Evolutionary conservation across 2,113 vertebrate genomes (phyloP), one percentile per base, ranked within the genome.

Genomic region (Aegotheles bennettii): DNA sequence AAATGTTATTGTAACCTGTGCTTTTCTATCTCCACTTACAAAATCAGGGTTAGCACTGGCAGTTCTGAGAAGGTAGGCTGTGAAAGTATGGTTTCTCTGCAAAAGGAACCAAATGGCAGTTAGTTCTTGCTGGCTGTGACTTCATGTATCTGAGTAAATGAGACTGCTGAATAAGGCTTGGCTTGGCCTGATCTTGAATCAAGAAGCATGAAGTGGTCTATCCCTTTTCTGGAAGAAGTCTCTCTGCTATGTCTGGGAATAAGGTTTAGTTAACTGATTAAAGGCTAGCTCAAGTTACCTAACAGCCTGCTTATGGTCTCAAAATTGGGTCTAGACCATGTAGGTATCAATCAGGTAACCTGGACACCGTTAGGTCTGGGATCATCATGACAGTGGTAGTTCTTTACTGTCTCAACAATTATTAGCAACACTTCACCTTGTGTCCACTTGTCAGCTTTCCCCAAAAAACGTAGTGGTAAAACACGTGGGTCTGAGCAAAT

Each of bases 381-480:
- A 54, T 87, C 16, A 54, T 50, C 35, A 6, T 3, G 15, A 7
- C 15, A 48, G 7, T 35, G 69, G 19, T n/a, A 45, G 5, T 67
- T n/a, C 33, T 74, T 36, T 33, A 28, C 36, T 4, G 1, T 81
- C 86, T 77, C 15, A 3, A 53, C 6, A 45, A 15, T 64, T 68
- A 38, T 14, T 59, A 67, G n/a, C 25, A 53, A 8, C 28, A 42
- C 40, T 42, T 16, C 7, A 38, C 12, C 11, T 51, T 71, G 28
- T 0, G 0, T 36, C 18, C 6, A 7, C 28, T 71, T 31, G 3
- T 9, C 56, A 89, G 31, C 50, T 65, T 87, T 69, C 35, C 65
- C 16, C 5, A 57, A 84, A 91, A 70, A 28, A 3, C 6, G 5
- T 7, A n/a, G 16, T 15, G 25, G 21, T 21, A 29, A 42, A 89